Percentiles rank a stretch among this genome's conserved stretches.
Conservation (phyloP, 1,140 invertebrate species). For the Anoplolepis gracilipes region DNA sequence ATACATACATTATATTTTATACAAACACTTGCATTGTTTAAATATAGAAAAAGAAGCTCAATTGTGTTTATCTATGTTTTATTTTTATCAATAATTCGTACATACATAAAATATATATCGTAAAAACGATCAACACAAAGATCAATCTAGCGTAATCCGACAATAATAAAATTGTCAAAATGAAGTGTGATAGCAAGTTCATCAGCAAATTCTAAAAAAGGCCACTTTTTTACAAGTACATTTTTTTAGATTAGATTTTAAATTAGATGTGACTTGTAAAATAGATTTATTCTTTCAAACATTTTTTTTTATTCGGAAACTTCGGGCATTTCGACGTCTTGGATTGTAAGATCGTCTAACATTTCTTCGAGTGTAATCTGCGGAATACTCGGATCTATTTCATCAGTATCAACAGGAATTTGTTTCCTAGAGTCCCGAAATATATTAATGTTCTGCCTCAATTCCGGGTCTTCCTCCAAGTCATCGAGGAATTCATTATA, state of each 20-base stretch:
- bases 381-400: conserved; percentile 91
- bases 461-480: conserved; percentile 96
- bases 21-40: too few species aligned
- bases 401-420: conserved; percentile 88
- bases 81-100: too few species aligned
- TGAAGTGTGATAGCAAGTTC: too few species aligned
- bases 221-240: background rate
- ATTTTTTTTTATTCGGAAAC: conserved; percentile 52
- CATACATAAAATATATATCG: too few species aligned
- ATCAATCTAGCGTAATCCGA: too few species aligned
- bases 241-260: too few species aligned
- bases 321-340: conserved; percentile 91
- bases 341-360: conserved; percentile 97
- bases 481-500: conserved; percentile 99
- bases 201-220: too few species aligned
- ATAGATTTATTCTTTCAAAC: background rate
- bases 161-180: too few species aligned
- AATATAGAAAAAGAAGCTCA: too few species aligned
- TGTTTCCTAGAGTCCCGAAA: conserved; percentile 92
- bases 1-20: too few species aligned
- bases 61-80: too few species aligned
- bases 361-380: conserved; percentile 98
- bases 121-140: too few species aligned
- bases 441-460: conserved; percentile 97
- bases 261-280: background rate